Evolutionary conservation across 2,888 invertebrate genomes (phyloP).

Genomic region (Cosmorhoe ocellata): DNA sequence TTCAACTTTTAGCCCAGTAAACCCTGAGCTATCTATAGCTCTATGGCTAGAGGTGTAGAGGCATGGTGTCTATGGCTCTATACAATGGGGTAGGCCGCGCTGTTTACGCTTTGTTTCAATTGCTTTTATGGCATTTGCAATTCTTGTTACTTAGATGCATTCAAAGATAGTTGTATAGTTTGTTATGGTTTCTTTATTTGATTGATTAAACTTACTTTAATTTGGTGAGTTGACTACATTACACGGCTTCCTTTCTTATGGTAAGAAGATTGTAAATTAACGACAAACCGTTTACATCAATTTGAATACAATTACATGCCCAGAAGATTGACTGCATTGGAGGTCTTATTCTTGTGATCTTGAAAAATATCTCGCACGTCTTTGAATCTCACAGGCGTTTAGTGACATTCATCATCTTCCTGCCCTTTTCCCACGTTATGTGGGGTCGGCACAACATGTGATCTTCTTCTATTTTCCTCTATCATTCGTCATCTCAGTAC

Average conservation of each 20-base stretch:
- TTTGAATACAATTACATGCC: conserved; percentile 1
- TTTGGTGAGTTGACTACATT: too few species aligned
- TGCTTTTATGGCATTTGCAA: conserved; percentile 39
- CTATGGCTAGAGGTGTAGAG: conserved; percentile 39
- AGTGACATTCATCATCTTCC: too few species aligned
- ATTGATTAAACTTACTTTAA: too few species aligned
- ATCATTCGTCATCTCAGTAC: too few species aligned
- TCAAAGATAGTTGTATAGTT: conserved; percentile 10
- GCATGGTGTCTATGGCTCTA: conserved; percentile 41
- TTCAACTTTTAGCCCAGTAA: conserved; percentile 83
- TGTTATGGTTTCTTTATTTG: background rate
- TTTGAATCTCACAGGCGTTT: too few species aligned
- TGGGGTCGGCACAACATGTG: too few species aligned
- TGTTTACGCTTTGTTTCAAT: conserved; percentile 60
- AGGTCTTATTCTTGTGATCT: background rate
- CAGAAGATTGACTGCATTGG: background rate
- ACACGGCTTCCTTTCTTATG: too few species aligned
- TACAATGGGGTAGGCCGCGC: conserved; percentile 25
- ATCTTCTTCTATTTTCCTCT: too few species aligned
- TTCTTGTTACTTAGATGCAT: conserved; percentile 32
- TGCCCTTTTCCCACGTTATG: too few species aligned
- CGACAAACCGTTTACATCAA: background rate
- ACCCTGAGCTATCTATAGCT: conserved; percentile 68
- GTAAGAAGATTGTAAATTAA: too few species aligned
- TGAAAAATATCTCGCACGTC: background rate